A percentile compares a stretch with the other conserved stretches of the same genome.
Evolutionary conservation across 2,888 invertebrate genomes (phyloP).

Genomic region (Strigamia crassipes): DNA sequence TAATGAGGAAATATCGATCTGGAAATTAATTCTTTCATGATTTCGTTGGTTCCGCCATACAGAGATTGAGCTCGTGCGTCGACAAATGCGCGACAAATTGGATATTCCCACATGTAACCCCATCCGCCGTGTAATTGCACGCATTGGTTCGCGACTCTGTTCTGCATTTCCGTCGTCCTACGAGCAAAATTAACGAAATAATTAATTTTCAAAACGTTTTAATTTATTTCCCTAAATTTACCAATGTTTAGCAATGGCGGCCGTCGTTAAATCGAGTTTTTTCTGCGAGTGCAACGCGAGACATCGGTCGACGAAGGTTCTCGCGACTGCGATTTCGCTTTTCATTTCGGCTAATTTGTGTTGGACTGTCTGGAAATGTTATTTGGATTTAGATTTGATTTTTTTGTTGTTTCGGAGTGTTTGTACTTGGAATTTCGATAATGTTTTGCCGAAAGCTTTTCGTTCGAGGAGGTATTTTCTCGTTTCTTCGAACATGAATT

Average conservation of each 20-base stretch:
- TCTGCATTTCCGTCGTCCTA: slow-evolving; percentile 59
- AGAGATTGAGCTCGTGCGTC: slow-evolving; percentile 61
- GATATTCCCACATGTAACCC: slow-evolving; percentile 62
- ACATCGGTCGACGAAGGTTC: slow-evolving; percentile 61
- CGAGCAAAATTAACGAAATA: background rate
- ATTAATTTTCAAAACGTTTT: background rate
- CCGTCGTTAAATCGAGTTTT: slow-evolving; percentile 57
- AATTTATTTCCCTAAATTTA: slow-evolving; percentile 48
- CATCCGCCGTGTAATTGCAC: slow-evolving; percentile 62
- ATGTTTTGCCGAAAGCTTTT: slow-evolving; percentile 60
- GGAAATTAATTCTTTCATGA: slow-evolving; percentile 62
- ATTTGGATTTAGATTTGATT: too few relatives aligned
- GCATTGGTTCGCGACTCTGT: slow-evolving; percentile 58
- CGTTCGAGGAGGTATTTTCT: slow-evolving; percentile 59
- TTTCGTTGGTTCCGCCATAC: slow-evolving; percentile 62
- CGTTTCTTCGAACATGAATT: slow-evolving; percentile 61
- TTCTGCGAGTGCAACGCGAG: slow-evolving; percentile 56
- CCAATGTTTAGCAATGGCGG: slow-evolving; percentile 63
- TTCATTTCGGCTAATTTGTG: slow-evolving; percentile 62
- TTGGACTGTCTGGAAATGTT: slow-evolving; percentile 58
- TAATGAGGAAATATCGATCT: slow-evolving; percentile 54
- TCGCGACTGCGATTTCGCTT: slow-evolving; percentile 58
- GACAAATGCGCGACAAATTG: slow-evolving; percentile 59
- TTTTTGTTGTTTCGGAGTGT: too few relatives aligned
- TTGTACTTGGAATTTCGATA: slow-evolving; percentile 58